A percentile compares a stretch with the other conserved stretches of the same genome.
Evolutionary conservation across 2,113 vertebrate species (phyloP).

Genomic region (Pogona vitticeps): DNA sequence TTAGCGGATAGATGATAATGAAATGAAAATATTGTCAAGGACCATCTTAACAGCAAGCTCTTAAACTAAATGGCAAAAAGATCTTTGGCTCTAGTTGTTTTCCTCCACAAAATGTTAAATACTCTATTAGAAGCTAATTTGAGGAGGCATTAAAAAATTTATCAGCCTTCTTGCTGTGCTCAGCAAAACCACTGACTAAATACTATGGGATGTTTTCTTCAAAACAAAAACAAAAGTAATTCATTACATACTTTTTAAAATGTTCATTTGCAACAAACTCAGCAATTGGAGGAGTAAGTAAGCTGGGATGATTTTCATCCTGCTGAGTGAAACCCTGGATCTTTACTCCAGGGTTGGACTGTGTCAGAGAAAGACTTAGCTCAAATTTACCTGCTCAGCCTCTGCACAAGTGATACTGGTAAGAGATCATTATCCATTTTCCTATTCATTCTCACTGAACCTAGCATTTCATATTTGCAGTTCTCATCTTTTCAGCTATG

Average conservation of each 20-base stretch:
- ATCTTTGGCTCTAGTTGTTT: conserved; percentile 5
- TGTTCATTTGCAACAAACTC: no score
- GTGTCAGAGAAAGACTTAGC: no score
- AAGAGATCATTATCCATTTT: not conserved
- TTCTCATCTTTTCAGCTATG: not conserved
- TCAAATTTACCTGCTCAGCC: no score
- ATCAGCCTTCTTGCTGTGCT: conserved; percentile 17
- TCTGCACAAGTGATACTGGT: not conserved
- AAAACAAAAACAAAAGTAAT: not conserved
- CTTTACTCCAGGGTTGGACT: no score
- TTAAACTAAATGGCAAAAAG: conserved; percentile 11
- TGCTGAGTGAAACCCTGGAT: no score
- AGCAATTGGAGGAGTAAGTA: no score
- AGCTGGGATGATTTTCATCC: no score
- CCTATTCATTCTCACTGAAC: not conserved
- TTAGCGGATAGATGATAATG: conserved; percentile 60
- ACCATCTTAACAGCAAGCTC: conserved; percentile 21
- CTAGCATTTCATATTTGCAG: not conserved
- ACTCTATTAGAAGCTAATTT: conserved; percentile 32
- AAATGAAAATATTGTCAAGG: conserved; percentile 51
- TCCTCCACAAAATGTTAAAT: conserved; percentile 16
- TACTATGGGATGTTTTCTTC: not conserved
- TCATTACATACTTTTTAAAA: no score
- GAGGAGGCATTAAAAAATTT: conserved; percentile 15
- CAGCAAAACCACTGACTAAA: not conserved